phyloP scores from a whole-genome alignment of 2,113 vertebrate genomes.

The Chascanopsetta lugubris region DNA sequence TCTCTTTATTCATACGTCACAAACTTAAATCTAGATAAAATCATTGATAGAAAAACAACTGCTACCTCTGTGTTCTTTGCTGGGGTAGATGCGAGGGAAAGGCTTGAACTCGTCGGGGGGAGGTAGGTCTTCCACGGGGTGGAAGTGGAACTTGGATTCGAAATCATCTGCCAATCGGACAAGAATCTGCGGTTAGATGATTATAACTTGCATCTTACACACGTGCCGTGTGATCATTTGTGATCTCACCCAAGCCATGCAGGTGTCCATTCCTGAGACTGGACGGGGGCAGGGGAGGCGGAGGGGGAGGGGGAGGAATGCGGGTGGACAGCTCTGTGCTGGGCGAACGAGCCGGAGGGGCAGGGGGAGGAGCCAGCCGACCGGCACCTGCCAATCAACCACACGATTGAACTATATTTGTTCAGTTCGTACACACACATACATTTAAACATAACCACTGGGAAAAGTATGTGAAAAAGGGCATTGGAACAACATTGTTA shows the following conservation, averaged over 20 bases:
- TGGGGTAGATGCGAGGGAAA: conserved; percentile 92
- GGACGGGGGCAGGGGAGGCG: conserved; percentile 72
- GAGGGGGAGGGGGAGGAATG: conserved; percentile 74
- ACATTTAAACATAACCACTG: too few relatives aligned
- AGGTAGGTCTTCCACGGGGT: conserved; percentile 93
- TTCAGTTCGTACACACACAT: too few relatives aligned
- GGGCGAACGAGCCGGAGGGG: conserved; percentile 91
- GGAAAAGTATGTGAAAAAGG: too few relatives aligned
- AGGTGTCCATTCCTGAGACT: conserved; percentile 86
- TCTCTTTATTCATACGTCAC: too few relatives aligned
- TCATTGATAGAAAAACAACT: too few relatives aligned
- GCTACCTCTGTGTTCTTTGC: conserved; percentile 90
- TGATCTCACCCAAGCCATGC: conserved; percentile 82
- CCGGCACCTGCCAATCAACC: conserved; percentile 74
- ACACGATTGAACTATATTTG: too few relatives aligned
- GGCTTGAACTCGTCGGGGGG: conserved; percentile 93
- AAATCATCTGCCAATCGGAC: conserved; percentile 87
- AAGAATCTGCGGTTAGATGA: not conserved
- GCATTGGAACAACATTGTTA: too few relatives aligned
- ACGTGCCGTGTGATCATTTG: not conserved
- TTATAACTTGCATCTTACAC: not conserved
- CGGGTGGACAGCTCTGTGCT: conserved; percentile 90
- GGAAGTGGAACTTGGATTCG: conserved; percentile 98
- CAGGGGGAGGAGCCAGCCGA: conserved; percentile 88
- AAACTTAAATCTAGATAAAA: too few relatives aligned